Conservation (phyloP, 2,888 invertebrate genomes). For the Drosophila macrospina region DNA sequence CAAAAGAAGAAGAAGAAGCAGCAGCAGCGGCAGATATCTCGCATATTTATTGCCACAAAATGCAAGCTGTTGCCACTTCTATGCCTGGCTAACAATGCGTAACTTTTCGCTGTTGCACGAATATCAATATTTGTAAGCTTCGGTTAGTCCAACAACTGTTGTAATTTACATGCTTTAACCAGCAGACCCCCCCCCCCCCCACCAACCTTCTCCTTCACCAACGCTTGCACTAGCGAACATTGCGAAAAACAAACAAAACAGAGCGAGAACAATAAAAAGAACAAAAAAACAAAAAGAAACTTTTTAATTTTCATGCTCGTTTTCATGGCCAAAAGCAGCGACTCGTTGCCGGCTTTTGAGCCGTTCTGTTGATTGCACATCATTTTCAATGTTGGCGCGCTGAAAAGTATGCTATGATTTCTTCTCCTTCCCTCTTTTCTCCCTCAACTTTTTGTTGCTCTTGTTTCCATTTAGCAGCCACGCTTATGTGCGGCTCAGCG, state of each 20-base stretch:
- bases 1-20: too few species aligned
- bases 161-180: conserved; percentile 69
- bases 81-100: conserved; percentile 19
- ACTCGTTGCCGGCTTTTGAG: conserved; percentile 24
- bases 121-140: conserved; percentile 75
- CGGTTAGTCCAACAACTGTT: conserved; percentile 62
- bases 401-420: conserved; percentile 49
- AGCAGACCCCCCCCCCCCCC: background rate
- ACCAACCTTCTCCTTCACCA: background rate
- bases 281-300: conserved; percentile 26
- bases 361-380: conserved; percentile 65
- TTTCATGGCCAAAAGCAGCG: conserved; percentile 63
- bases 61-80: conserved; percentile 63
- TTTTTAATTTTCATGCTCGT: conserved; percentile 74
- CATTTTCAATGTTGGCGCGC: conserved; percentile 60
- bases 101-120: conserved; percentile 54
- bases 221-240: too few species aligned
- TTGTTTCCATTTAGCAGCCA: conserved; percentile 59
- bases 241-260: conserved; percentile 47
- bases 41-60: conserved; percentile 17
- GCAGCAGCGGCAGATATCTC: too few species aligned
- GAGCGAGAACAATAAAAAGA: background rate
- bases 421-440: conserved; percentile 16
- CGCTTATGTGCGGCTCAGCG: conserved; percentile 71
- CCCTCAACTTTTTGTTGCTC: too few species aligned